Evolutionary conservation across 1,140 invertebrate species (phyloP), one percentile per base, ranked within the genome.

Genomic region (Nylanderia fulva): DNA sequence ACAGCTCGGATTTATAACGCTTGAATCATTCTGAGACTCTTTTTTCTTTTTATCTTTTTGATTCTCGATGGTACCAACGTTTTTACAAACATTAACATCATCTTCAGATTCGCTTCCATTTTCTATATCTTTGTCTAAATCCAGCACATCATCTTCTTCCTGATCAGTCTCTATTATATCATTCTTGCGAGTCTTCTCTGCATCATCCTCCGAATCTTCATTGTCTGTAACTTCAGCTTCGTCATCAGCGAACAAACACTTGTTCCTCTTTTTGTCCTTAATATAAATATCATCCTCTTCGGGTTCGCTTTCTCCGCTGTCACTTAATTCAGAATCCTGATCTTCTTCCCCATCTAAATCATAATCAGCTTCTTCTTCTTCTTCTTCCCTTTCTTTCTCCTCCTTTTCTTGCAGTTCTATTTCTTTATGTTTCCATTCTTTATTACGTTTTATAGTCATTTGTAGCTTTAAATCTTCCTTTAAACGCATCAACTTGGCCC

Each of bases 381-480:
- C 86, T 33, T 63, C 63, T 21, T 89, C 86, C 36, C 92, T 90
- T 71, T 92, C 91, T 33, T 92, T 85, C 27, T 88, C 84, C 39
- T 92, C 91, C 24, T 92, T 85, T 33, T 88, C 84, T 45, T 91
- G 91, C 84, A 91, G 87, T 56, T 92, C 89, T 66, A 85, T 74
- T 86, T 95, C 92, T 82, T 92, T 96, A 87, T 96, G 95, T 85
- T 96, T 95, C 96, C 96, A 97, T 91, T 97, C 95, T 76, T 96
- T 93, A 29, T 95, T 95, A 64, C 96, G 94, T 86, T 96, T 96
- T 56, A 95, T 93, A 1, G 95, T 95, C 89, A 97, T 97, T 94
- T 96, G 93, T 21, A 95, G 93, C 90, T 96, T 95, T 9, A 98
- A 93, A 87, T 96, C 95, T 85, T 96, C 95, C 91, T 96, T 96